Evolutionary conservation across 2,113 vertebrate genomes (phyloP).

Genomic region (Castor canadensis): DNA sequence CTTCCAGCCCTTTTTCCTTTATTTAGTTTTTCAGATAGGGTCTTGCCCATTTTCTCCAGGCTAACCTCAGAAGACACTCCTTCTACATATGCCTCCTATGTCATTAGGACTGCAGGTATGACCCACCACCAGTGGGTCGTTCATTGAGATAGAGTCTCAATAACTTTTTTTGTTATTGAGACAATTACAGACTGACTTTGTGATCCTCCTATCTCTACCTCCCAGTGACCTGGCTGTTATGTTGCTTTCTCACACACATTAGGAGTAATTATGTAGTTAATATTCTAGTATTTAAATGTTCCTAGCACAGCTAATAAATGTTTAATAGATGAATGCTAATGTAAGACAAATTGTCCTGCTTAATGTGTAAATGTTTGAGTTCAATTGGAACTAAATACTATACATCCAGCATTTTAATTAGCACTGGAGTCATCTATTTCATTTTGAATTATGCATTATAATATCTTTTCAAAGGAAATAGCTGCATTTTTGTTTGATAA

Average conservation of each 20-base stretch:
- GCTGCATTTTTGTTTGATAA: neutral
- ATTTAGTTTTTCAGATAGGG: no score
- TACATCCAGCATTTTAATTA: neutral
- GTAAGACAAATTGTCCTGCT: neutral
- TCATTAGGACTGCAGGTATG: no score
- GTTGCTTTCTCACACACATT: neutral
- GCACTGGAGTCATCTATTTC: neutral
- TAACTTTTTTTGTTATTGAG: no score
- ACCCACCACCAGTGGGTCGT: no score
- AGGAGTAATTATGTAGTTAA: neutral
- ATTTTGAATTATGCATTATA: neutral
- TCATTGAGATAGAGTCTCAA: no score
- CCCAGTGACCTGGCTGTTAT: neutral
- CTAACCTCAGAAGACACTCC: no score
- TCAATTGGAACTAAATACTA: neutral
- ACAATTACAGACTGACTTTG: no score
- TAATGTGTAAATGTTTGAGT: neutral
- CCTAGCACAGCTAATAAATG: neutral
- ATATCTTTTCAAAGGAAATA: neutral
- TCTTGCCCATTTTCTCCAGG: no score
- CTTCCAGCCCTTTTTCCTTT: no score
- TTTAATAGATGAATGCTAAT: neutral
- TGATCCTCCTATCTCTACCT: no score
- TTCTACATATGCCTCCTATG: no score
- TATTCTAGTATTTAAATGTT: neutral